Conservation (phyloP, 1,140 invertebrate genomes). For the Diploscapter pachys region DNA sequence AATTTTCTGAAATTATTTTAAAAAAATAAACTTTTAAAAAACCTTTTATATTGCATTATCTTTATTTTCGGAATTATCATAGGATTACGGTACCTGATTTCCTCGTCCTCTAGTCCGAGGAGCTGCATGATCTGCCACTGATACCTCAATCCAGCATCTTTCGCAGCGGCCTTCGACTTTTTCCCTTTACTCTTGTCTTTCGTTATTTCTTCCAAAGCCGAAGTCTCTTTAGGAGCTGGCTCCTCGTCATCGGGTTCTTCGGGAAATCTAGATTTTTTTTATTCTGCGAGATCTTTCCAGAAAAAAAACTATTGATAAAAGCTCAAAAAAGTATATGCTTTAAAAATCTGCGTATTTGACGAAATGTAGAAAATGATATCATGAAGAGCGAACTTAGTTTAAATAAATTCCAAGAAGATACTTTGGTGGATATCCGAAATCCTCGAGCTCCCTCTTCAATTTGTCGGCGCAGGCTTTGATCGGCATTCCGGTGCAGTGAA, state of each 20-base stretch:
- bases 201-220: constrained; percentile 67
- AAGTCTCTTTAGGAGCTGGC: constrained; percentile 56
- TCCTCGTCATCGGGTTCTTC: constrained; percentile 61
- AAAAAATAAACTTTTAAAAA: no score
- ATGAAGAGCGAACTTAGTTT: no score
- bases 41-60: no score
- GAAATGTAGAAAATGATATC: no score
- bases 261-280: constrained; percentile 82
- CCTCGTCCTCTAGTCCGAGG: constrained; percentile 80
- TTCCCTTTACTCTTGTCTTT: constrained; percentile 96
- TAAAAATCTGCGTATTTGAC: no score
- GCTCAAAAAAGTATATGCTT: no score
- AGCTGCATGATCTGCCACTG: constrained; percentile 99
- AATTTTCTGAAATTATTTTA: constrained; percentile 66
- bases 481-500: constrained; percentile 89
- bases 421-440: constrained; percentile 83
- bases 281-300: no score
- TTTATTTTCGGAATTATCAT: no score
- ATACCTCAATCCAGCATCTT: constrained; percentile 80
- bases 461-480: constrained; percentile 91
- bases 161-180: constrained; percentile 94
- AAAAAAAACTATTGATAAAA: no score
- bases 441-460: constrained; percentile 84
- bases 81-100: constrained; percentile 70
- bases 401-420: no score